Conservation (phyloP, 2,113 vertebrate genomes). For the Struthidea cinerea region DNA sequence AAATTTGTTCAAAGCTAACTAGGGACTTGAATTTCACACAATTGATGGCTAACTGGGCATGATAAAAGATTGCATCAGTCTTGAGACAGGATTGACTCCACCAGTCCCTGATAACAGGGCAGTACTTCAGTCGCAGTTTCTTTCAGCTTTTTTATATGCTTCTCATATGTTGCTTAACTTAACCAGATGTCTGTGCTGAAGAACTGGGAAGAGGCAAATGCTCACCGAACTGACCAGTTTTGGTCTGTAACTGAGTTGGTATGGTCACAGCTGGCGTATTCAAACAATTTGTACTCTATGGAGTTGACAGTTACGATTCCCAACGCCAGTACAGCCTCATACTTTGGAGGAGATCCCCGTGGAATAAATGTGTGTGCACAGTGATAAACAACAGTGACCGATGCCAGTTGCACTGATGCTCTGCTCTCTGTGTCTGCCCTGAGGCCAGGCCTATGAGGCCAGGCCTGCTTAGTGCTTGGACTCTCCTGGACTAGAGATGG, state of each 20-base stretch:
- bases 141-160: neutral
- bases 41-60: neutral
- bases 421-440: neutral
- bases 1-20: neutral
- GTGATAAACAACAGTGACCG: rapidly evolving
- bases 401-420: rapidly evolving
- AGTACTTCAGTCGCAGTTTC: neutral
- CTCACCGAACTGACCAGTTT: neutral
- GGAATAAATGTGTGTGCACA: neutral
- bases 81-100: neutral
- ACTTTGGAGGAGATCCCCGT: neutral
- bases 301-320: neutral
- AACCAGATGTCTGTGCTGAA: neutral
- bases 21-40: neutral
- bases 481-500: neutral
- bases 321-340: neutral
- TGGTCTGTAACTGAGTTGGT: neutral
- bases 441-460: neutral
- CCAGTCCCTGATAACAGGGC: neutral
- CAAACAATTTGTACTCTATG: neutral
- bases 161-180: neutral
- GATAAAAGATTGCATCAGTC: neutral
- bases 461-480: neutral
- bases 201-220: neutral
- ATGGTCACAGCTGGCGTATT: neutral